Conservation (phyloP, 1,140 invertebrate species). For the Scaptomyza graminum region DNA sequence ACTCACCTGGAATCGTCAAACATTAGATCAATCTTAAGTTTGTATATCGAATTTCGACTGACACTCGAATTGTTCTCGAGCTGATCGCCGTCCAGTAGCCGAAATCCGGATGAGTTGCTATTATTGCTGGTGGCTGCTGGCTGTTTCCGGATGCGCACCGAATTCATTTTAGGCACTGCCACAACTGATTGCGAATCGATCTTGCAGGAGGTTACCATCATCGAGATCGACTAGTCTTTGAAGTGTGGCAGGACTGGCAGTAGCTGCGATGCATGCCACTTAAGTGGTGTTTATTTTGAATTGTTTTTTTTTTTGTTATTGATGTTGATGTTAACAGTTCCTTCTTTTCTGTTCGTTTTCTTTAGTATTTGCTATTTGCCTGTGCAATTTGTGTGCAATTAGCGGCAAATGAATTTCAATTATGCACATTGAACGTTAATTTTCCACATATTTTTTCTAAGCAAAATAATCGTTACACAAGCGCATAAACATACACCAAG, state of each 20-base stretch:
- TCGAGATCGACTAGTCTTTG: conserved; percentile 16
- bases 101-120: conserved; percentile 83
- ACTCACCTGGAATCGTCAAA: conserved; percentile 88
- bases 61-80: conserved; percentile 85
- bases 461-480: conserved; percentile 52
- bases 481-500: conserved; percentile 10
- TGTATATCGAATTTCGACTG: conserved; percentile 88
- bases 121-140: conserved; percentile 53
- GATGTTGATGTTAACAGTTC: conserved; percentile 1
- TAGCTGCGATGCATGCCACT: conserved; percentile 41
- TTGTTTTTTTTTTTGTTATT: too few relatives aligned
- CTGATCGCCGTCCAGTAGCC: conserved; percentile 83
- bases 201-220: conserved; percentile 83
- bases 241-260: conserved; percentile 6
- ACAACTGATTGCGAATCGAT: conserved; percentile 68
- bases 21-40: conserved; percentile 92
- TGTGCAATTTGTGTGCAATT: conserved; percentile 70
- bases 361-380: conserved; percentile 20
- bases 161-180: conserved; percentile 78
- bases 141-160: conserved; percentile 59
- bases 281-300: conserved; percentile 7
- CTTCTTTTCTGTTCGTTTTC: conserved; percentile 10
- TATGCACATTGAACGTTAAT: conserved; percentile 78
- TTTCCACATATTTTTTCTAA: conserved; percentile 57
- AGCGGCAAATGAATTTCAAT: conserved; percentile 76